phyloP scores from a whole-genome alignment of 2,797 vertebrate genomes.

The Xiphorhynchus erythropygius region DNA sequence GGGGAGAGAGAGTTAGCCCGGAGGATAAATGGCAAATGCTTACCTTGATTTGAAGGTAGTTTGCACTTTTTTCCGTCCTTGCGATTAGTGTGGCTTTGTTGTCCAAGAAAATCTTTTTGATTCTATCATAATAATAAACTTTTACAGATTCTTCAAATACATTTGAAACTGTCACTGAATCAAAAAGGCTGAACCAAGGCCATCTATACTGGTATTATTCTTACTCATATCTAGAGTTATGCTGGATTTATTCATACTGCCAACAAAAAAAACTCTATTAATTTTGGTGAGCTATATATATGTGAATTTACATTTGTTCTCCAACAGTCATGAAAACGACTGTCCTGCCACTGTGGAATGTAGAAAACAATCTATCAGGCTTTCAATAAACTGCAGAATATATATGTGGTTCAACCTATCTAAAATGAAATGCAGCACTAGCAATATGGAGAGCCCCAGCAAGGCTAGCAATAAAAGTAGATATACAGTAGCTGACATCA shows the following conservation, averaged over 20 bases:
- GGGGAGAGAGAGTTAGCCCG: background rate
- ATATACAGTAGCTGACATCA: constrained; percentile 82
- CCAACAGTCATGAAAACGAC: constrained; percentile 66
- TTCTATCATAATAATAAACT: constrained; percentile 68
- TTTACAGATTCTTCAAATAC: constrained; percentile 65
- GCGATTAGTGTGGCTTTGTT: constrained; percentile 49
- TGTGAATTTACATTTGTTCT: constrained; percentile 76
- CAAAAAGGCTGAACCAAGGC: constrained; percentile 59
- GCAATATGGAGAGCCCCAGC: constrained; percentile 77
- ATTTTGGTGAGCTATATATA: constrained; percentile 70
- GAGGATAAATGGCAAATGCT: background rate
- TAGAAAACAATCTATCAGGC: constrained; percentile 78
- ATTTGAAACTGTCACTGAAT: constrained; percentile 63
- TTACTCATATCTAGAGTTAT: constrained; percentile 65
- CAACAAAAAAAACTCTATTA: constrained; percentile 63
- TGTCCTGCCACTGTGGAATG: constrained; percentile 61
- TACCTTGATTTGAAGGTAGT: background rate
- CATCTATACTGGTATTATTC: constrained; percentile 21
- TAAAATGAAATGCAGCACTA: constrained; percentile 80
- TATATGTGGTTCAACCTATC: constrained; percentile 79
- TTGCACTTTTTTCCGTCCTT: constrained; percentile 60
- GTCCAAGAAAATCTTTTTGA: constrained; percentile 63
- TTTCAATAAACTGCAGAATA: constrained; percentile 80
- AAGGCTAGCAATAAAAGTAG: constrained; percentile 81
- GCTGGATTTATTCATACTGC: constrained; percentile 72